phyloP scores from a whole-genome alignment of 2,888 invertebrate species.

The Selenia dentaria region DNA sequence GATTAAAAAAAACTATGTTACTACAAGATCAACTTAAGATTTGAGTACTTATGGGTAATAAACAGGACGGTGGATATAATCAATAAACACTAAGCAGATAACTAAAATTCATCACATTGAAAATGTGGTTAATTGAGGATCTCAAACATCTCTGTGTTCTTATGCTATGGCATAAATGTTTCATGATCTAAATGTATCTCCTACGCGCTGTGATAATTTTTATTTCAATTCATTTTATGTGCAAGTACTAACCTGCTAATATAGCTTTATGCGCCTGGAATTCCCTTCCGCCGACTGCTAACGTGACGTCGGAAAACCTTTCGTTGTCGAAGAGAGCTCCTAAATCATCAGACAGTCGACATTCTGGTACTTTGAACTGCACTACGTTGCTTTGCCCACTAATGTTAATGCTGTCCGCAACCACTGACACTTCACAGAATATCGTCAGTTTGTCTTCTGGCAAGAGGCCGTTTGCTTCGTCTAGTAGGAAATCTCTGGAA shows the following conservation, averaged over 20 bases:
- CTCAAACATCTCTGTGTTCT: no score
- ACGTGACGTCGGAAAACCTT: slow-evolving; percentile 98
- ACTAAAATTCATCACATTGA: no score
- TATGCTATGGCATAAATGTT: no score
- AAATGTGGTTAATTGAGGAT: no score
- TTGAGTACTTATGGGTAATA: no score
- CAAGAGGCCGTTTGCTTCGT: slow-evolving; percentile 98
- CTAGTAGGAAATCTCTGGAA: slow-evolving; percentile 97
- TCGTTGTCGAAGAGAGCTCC: slow-evolving; percentile 98
- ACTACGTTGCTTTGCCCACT: slow-evolving; percentile 99
- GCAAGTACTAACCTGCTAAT: slow-evolving; percentile 89
- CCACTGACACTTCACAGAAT: slow-evolving; percentile 98
- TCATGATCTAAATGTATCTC: no score
- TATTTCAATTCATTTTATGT: no score
- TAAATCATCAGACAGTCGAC: slow-evolving; percentile 96
- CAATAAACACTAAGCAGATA: no score
- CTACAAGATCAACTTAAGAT: no score
- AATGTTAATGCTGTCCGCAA: slow-evolving; percentile 99
- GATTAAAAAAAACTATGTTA: no score
- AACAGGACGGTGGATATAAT: no score
- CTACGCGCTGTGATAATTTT: no score
- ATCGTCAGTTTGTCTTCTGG: slow-evolving; percentile 99
- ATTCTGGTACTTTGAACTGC: slow-evolving; percentile 98
- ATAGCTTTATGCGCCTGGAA: slow-evolving; percentile 99
- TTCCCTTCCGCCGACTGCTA: slow-evolving; percentile 95